These are phyloP conservation scores for Syngnathus rostellatus DNA, from an alignment of 2,797 vertebrate genomes.

Conservation along the genomic window DNA sequence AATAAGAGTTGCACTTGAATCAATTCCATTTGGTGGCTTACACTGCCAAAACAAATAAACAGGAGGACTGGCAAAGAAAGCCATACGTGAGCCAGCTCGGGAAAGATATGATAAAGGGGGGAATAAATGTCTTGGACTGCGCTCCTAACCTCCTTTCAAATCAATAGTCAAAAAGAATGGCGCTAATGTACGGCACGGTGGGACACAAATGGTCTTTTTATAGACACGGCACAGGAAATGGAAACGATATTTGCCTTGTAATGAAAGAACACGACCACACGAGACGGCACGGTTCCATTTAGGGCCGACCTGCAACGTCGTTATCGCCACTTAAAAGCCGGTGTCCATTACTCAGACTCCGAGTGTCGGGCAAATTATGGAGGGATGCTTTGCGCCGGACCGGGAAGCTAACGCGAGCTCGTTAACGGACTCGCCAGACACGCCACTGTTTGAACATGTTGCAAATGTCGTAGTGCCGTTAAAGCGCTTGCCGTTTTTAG, in stretches of 20 bases:
- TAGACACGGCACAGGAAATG: slow-evolving; percentile 56
- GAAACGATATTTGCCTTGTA: slow-evolving; percentile 59
- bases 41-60: background rate
- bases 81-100: slow-evolving; percentile 55
- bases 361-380: slow-evolving; percentile 28
- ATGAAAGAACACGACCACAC: slow-evolving; percentile 61
- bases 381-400: slow-evolving; percentile 19
- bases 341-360: slow-evolving; percentile 44
- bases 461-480: background rate
- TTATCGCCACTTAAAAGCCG: slow-evolving; percentile 45
- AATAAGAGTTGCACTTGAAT: background rate
- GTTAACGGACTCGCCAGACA: background rate
- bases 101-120: slow-evolving; percentile 42
- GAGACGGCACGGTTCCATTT: slow-evolving; percentile 49
- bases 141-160: slow-evolving; percentile 55
- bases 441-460: background rate
- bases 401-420: slow-evolving; percentile 25
- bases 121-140: slow-evolving; percentile 31
- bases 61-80: slow-evolving; percentile 22
- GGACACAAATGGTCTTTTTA: slow-evolving; percentile 57
- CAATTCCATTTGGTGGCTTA: background rate
- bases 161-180: slow-evolving; percentile 64
- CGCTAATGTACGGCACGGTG: background rate
- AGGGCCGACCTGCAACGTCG: slow-evolving; percentile 47
- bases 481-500: background rate